These are phyloP conservation scores for Geopemphigus sp. DNA, from an alignment of 1,140 invertebrate genomes.

Conservation along the genomic window DNA sequence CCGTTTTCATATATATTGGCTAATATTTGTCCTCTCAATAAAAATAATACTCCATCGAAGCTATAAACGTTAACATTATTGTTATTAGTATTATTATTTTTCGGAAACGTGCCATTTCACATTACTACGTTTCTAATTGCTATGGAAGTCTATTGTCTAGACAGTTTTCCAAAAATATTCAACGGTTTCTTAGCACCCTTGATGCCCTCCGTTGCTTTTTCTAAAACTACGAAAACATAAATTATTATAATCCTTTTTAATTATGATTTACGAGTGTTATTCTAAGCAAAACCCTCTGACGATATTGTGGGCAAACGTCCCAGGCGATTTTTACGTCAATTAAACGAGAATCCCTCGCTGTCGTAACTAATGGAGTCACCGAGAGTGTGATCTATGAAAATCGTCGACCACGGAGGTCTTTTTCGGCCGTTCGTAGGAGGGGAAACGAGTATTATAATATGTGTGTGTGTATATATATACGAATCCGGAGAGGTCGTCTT, in stretches of 20 bases:
- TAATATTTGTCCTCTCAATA: no score
- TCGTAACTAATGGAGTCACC: conserved; percentile 37
- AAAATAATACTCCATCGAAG: neutral
- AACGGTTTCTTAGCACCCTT: neutral
- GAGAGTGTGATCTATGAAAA: conserved; percentile 34
- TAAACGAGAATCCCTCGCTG: conserved; percentile 39
- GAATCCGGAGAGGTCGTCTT: neutral
- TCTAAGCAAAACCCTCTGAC: conserved; percentile 4
- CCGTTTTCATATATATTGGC: neutral
- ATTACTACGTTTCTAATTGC: neutral
- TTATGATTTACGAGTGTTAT: conserved; percentile 48
- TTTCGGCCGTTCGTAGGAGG: neutral
- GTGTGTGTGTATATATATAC: neutral
- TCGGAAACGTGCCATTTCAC: neutral
- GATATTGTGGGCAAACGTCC: conserved; percentile 12
- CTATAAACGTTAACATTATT: neutral
- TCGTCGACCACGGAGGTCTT: conserved; percentile 37
- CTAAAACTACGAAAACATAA: neutral
- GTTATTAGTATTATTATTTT: neutral
- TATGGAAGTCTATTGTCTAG: neutral
- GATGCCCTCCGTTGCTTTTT: neutral
- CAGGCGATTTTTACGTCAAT: conserved; percentile 43
- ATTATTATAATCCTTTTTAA: conserved; percentile 36
- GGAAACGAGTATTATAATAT: neutral
- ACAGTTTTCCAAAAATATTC: neutral